Percentiles rank a stretch among this genome's conserved stretches.
Evolutionary conservation across 2,113 vertebrate genomes (phyloP).

Genomic region (Tragelaphus imberbis): DNA sequence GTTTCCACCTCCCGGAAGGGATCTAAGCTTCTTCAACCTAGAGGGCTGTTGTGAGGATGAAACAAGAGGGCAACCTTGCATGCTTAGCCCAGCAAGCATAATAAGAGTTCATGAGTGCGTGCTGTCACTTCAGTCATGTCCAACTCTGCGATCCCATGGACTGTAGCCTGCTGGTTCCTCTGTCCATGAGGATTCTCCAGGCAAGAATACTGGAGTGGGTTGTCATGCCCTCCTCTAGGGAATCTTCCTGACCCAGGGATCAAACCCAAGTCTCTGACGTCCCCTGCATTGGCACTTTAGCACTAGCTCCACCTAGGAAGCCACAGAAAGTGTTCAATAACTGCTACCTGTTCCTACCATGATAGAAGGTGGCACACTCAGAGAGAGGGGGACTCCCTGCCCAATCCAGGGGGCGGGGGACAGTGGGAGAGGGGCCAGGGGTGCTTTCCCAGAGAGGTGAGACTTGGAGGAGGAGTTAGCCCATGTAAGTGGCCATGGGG

Average conservation of each 20-base stretch:
- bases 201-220: not conserved
- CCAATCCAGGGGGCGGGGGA: not conserved
- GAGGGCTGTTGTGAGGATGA: not conserved
- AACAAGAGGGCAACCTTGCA: not conserved
- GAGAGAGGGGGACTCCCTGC: not conserved
- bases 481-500: not conserved
- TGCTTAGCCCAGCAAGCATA: not conserved
- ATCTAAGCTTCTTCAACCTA: not conserved
- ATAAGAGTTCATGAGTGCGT: not conserved
- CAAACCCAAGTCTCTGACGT: not conserved
- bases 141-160: not conserved
- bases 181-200: not conserved
- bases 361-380: not conserved
- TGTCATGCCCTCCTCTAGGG: not conserved
- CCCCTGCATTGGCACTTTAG: not conserved
- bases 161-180: not conserved
- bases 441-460: constrained; percentile 43
- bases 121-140: not conserved
- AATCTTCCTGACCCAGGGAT: not conserved
- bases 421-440: not conserved
- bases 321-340: not conserved
- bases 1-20: not conserved
- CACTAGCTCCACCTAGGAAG: not conserved
- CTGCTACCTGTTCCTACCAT: not conserved
- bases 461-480: not conserved